Evolutionary conservation across 2,888 invertebrate genomes (phyloP).

Genomic region (Rhamphomyia laevipes): DNA sequence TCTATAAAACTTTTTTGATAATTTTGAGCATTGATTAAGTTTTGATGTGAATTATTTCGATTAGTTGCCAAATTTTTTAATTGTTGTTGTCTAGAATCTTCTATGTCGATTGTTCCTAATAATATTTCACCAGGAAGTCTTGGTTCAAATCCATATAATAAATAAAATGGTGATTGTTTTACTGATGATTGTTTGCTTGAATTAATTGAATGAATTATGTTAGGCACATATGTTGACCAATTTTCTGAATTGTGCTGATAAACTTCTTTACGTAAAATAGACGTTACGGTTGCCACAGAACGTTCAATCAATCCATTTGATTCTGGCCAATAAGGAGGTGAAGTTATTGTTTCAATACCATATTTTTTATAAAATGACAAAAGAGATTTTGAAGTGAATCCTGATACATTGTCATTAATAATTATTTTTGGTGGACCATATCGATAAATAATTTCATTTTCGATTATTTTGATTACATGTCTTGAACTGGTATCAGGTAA

Average conservation of each 20-base stretch:
- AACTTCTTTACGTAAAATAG: no score
- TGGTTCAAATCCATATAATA: neutral
- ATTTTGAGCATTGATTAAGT: neutral
- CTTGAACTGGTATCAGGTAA: no score
- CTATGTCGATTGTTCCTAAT: neutral
- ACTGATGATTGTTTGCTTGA: neutral
- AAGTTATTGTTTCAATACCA: no score
- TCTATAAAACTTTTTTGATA: neutral
- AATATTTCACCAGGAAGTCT: neutral
- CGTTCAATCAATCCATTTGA: no score
- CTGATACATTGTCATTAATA: no score
- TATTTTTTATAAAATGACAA: no score
- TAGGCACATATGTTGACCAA: neutral
- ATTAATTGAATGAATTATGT: neutral
- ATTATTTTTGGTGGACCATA: no score
- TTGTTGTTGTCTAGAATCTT: neutral
- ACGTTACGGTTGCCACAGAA: no score
- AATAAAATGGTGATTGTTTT: neutral
- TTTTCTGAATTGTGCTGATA: neutral
- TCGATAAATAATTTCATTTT: no score
- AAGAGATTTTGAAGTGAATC: no score
- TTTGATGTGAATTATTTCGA: neutral
- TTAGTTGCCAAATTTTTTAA: neutral
- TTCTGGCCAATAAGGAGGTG: no score
- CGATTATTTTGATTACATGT: no score